Evolutionary conservation across 2,888 invertebrate species (phyloP).

Genomic region (Synanthedon vespiformis): DNA sequence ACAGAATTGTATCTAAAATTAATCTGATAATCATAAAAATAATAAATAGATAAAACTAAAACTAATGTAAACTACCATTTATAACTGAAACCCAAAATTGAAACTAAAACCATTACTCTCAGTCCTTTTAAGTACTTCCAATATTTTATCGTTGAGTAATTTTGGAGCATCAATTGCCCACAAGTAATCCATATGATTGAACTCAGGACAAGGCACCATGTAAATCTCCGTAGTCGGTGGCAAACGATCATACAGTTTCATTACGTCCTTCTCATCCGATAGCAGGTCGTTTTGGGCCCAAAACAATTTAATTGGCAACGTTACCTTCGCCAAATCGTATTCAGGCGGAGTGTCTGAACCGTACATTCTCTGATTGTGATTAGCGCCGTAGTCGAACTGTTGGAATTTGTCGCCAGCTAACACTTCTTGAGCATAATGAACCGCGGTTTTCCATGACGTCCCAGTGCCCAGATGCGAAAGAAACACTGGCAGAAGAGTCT

Average conservation of each 20-base stretch:
- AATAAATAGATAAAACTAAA: background rate
- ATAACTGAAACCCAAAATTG: background rate
- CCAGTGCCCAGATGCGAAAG: slow-evolving; percentile 79
- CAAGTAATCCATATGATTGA: slow-evolving; percentile 81
- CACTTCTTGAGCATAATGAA: slow-evolving; percentile 76
- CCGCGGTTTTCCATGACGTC: slow-evolving; percentile 77
- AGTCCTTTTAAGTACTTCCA: slow-evolving; percentile 24
- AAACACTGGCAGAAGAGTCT: slow-evolving; percentile 77
- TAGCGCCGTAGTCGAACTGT: slow-evolving; percentile 76
- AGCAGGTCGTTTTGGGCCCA: slow-evolving; percentile 79
- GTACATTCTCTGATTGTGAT: slow-evolving; percentile 69
- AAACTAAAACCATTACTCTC: background rate
- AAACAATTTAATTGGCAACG: slow-evolving; percentile 73
- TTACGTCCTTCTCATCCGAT: slow-evolving; percentile 74
- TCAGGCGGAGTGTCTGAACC: slow-evolving; percentile 69
- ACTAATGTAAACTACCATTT: background rate
- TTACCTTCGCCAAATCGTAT: slow-evolving; percentile 72
- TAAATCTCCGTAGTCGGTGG: slow-evolving; percentile 57
- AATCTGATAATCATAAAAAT: background rate
- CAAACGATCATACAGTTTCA: slow-evolving; percentile 54
- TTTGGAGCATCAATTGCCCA: slow-evolving; percentile 73
- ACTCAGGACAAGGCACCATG: slow-evolving; percentile 70
- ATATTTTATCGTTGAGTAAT: slow-evolving; percentile 67
- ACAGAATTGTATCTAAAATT: too few species aligned
- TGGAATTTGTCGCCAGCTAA: slow-evolving; percentile 66